Evolutionary conservation across 2,113 vertebrate species (phyloP).

Genomic region (Manacus vitellinus): DNA sequence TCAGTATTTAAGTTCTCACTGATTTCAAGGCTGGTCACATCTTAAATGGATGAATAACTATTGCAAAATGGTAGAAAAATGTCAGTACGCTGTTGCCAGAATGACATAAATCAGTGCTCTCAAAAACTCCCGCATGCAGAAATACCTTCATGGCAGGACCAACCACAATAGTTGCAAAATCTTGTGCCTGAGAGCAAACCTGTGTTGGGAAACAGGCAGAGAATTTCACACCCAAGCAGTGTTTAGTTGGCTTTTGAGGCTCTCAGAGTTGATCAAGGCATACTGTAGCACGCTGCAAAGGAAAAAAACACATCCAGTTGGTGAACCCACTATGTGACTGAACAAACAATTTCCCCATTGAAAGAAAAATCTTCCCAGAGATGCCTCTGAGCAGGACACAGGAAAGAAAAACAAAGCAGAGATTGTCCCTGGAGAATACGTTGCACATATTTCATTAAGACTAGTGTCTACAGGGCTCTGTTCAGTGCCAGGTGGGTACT

Average conservation of each 20-base stretch:
- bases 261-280: neutral
- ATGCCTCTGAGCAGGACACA: neutral
- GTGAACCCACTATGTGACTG: neutral
- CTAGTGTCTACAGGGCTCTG: neutral
- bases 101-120: neutral
- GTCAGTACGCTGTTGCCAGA: accelerated
- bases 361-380: neutral
- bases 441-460: accelerated
- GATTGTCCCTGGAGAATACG: neutral
- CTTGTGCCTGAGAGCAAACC: neutral
- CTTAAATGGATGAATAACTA: neutral
- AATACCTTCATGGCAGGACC: neutral
- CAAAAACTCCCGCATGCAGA: neutral
- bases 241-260: neutral
- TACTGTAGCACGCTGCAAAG: neutral
- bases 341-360: neutral
- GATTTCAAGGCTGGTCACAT: neutral
- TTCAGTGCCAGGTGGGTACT: neutral
- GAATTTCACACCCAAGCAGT: neutral
- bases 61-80: neutral
- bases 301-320: neutral
- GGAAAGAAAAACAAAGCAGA: neutral
- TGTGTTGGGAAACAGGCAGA: neutral
- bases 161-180: neutral
- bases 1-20: neutral